Evolutionary conservation across 2,888 invertebrate genomes (phyloP), one percentile per base, ranked within the genome.

Genomic region (Athripsodes cinereus): DNA sequence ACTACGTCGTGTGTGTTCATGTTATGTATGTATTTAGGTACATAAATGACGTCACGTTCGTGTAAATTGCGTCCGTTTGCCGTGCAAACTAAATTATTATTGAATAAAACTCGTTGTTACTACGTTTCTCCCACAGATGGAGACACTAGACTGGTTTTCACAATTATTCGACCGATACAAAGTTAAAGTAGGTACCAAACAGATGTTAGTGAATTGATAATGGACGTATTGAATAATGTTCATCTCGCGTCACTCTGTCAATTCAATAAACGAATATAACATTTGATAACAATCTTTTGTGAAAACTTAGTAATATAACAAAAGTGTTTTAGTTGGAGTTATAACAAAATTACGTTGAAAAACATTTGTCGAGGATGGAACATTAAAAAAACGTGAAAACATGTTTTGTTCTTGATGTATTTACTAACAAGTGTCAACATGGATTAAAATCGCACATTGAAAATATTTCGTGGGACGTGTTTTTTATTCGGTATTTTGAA

Each of bases 351-450:
- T 6, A 8, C 2, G 21, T 5, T 6, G 3, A 48, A 18, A 19
- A 18, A 20, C 48, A n/a, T 40, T 40, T 40, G 40, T 13, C 8
- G 3, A 31, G 52, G 31, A 22, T 47, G 34, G 16, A 46, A 20
- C 13, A 46, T 16, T 22, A 48, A 3, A 40, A 40, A 40, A 8
- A 21, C 22, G 22, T 21, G 40, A 31, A 46, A 26, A 22, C 13
- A 19, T 35, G 46, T 56, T 34, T 50, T 31, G 16, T 40, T 16
- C 46, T 47, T 20, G n/a, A 18, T 20, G 57, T 58, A 54, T 58
- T 58, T 58, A 58, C 58, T 35, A 40, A 55, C 59, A 52, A 59
- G 59, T 59, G 59, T 59, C 59, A 59, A 59, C 59, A 59, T 55
- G 59, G 55, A 51, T 55, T 52, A 44, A 51, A 53, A 16, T 8